Evolutionary conservation across 2,888 invertebrate genomes (phyloP), one percentile per base, ranked within the genome.

Genomic region (Thelaira solivaga): DNA sequence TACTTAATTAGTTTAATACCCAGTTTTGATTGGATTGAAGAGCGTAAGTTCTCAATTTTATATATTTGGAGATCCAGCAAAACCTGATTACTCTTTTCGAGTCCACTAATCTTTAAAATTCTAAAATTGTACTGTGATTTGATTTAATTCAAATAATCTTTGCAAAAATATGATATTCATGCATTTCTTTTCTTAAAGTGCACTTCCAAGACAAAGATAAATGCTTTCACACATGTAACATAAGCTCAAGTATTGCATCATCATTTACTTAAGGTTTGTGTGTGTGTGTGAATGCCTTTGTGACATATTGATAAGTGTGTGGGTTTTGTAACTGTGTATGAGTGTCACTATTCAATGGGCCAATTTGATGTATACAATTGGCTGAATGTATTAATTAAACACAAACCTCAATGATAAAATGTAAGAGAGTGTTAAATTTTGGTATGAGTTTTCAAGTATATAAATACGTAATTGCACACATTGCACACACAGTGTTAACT

Each of bases 341-440:
- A 26, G 16, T 39, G 6, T 18, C n/a, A 49, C 13, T 49, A n/a
- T n/a, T n/a, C n/a, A n/a, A n/a, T n/a, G 41, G 29, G 18, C 26
- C 45, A 72, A 55, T 69, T 71, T 65, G 43, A 65, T 71, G 26
- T 59, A 64, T 45, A 49, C 76, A 80, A 81, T 78, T 74, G 80
- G 73, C 72, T 72, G 45, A 81, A 81, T 81, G 80, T 81, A 81
- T 80, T 78, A 81, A 80, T 81, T 81, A 81, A 80, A 78, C 75
- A 71, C 65, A 65, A 64, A 64, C 69, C 65, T 45, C 76, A 80
- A 76, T 61, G 64, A 41, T 18, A 55, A 34, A 39, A 45, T 74
- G 47, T 26, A 53, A 64, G 53, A 69, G 29, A 69, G 57, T 76
- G 59, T 57, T 69, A 49, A 69, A 51, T 49, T n/a, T 62, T 45